Conservation (phyloP, 2,888 invertebrate species). For the Diogma glabrata region DNA sequence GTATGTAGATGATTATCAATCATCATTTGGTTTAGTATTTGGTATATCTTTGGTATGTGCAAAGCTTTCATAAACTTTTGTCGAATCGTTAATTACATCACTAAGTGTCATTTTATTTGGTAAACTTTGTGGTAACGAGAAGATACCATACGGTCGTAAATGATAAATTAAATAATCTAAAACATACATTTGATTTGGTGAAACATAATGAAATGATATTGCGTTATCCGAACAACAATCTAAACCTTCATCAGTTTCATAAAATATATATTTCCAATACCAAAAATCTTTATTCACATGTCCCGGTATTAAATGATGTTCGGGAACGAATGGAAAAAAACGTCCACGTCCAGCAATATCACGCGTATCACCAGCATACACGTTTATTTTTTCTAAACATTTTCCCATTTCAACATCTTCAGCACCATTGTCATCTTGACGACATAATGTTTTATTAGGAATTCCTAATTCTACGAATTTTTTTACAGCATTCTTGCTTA, state of each 20-base stretch:
- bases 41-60: too few relatives aligned
- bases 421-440: constrained; percentile 44
- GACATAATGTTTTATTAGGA: constrained; percentile 40
- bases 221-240: constrained; percentile 89
- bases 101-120: constrained; percentile 18
- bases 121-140: constrained; percentile 18
- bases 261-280: constrained; percentile 92
- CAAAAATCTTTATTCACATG: constrained; percentile 69
- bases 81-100: neutral
- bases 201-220: constrained; percentile 87
- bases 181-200: constrained; percentile 86
- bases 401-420: constrained; percentile 75
- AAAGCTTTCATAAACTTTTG: too few relatives aligned
- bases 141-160: constrained; percentile 62
- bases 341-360: constrained; percentile 74
- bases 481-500: constrained; percentile 65
- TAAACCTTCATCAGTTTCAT: constrained; percentile 78
- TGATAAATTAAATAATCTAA: constrained; percentile 90
- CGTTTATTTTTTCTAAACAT: constrained; percentile 70
- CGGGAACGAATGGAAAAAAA: constrained; percentile 91
- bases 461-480: constrained; percentile 61
- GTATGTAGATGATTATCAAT: too few relatives aligned
- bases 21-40: too few relatives aligned
- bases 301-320: constrained; percentile 83
- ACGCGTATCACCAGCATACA: constrained; percentile 76